Conservation (phyloP, 1,140 invertebrate genomes). For the Heliconius nattereri region DNA sequence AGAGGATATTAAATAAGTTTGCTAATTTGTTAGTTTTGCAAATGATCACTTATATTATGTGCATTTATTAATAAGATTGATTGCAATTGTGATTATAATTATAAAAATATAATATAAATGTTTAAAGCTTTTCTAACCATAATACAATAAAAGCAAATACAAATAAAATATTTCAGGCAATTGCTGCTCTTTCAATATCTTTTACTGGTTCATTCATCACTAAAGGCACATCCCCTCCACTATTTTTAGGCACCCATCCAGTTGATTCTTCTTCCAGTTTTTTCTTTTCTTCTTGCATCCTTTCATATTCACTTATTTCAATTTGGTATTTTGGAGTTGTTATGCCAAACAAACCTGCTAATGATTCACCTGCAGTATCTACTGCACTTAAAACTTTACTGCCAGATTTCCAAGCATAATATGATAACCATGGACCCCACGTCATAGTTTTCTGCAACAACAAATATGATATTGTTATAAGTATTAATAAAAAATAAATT, state of each 20-base stretch:
- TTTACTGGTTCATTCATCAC: constrained; percentile 67
- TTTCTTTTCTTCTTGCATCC: constrained; percentile 82
- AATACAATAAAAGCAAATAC: not conserved
- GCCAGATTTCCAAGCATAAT: constrained; percentile 85
- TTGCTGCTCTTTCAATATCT: constrained; percentile 33
- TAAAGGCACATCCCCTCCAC: constrained; percentile 68
- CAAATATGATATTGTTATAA: constrained; percentile 10
- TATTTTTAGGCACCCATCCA: constrained; percentile 74
- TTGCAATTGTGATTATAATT: not conserved
- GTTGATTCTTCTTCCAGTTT: constrained; percentile 79
- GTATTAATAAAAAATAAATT: constrained; percentile 10
- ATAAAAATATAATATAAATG: not conserved
- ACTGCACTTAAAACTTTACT: constrained; percentile 86
- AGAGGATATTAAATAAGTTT: too few relatives aligned
- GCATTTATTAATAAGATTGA: not conserved
- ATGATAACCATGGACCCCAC: constrained; percentile 88
- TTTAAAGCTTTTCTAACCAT: not conserved
- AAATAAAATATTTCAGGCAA: not conserved
- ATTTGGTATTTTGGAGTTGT: constrained; percentile 95
- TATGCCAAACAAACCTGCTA: constrained; percentile 94
- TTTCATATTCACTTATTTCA: constrained; percentile 91
- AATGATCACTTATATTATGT: too few relatives aligned
- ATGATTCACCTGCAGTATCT: constrained; percentile 91
- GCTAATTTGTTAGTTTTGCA: too few relatives aligned
- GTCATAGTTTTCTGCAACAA: constrained; percentile 82